Conservation (phyloP, 2,113 vertebrate species). For the Isichthys henryi region DNA sequence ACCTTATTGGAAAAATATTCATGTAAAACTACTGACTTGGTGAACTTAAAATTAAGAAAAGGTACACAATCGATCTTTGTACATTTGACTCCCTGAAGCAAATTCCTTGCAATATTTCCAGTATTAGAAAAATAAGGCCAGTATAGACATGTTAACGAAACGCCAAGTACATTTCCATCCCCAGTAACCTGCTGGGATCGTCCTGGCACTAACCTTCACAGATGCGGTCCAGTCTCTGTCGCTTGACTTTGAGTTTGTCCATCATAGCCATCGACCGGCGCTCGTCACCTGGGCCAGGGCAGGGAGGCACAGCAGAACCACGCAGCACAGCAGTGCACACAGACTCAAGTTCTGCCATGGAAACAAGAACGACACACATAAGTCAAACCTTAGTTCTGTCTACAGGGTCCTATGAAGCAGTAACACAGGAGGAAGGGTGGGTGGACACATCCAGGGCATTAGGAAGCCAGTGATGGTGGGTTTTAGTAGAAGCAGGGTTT, state of each 20-base stretch:
- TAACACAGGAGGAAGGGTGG: background rate
- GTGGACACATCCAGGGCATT: background rate
- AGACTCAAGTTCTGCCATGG: conserved; percentile 36
- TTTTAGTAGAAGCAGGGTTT: background rate
- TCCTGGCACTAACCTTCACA: conserved; percentile 64
- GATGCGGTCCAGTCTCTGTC: conserved; percentile 78
- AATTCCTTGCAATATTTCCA: background rate
- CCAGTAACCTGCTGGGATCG: background rate
- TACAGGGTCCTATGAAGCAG: background rate
- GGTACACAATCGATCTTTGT: background rate
- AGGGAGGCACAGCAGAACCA: conserved; percentile 29
- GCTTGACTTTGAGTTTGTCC: conserved; percentile 87
- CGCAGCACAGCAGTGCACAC: conserved; percentile 7
- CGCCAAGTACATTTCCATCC: background rate
- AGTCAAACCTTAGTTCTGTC: background rate
- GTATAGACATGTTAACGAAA: background rate
- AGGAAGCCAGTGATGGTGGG: background rate
- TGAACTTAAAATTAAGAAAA: background rate
- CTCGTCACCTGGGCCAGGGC: conserved; percentile 51
- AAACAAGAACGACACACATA: background rate
- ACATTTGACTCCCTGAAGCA: background rate
- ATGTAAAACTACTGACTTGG: background rate
- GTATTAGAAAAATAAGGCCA: background rate
- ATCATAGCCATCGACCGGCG: conserved; percentile 68
- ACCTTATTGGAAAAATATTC: background rate